Percentiles rank a stretch among this genome's conserved stretches.
Conservation (phyloP, 2,888 invertebrate genomes). For the Poecilus cupreus region DNA sequence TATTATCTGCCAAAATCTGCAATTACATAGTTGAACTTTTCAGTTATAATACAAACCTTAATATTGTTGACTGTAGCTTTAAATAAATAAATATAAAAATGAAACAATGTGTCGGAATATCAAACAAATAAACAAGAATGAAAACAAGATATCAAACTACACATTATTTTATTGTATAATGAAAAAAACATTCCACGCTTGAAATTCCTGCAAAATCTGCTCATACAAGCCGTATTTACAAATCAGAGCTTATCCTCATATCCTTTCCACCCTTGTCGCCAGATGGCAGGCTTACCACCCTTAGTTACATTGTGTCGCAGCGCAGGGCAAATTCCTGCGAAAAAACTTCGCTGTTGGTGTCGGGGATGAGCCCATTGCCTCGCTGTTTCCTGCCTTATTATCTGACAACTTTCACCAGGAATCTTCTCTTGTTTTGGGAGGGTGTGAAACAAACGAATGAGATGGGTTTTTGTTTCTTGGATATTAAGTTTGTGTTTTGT, state of each 20-base stretch:
- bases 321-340: neutral
- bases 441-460: neutral
- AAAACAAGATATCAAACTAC: too few species aligned
- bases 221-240: slow-evolving; percentile 15
- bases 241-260: neutral
- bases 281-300: neutral
- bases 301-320: slow-evolving; percentile 4
- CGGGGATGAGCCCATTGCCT: neutral
- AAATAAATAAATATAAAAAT: too few species aligned
- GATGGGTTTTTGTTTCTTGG: neutral
- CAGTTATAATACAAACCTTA: too few species aligned
- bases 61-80: too few species aligned
- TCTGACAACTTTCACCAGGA: slow-evolving; percentile 15
- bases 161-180: too few species aligned
- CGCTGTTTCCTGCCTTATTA: slow-evolving; percentile 7
- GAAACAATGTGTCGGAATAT: too few species aligned
- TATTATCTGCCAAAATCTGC: too few species aligned
- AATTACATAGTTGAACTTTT: too few species aligned
- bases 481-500: slow-evolving; percentile 20
- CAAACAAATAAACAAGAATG: too few species aligned
- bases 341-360: neutral
- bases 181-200: too few species aligned
- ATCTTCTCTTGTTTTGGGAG: neutral
- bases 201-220: slow-evolving; percentile 3
- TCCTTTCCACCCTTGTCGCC: neutral